phyloP scores from a whole-genome alignment of 2,113 vertebrate species.

The Scytalopus superciliaris region DNA sequence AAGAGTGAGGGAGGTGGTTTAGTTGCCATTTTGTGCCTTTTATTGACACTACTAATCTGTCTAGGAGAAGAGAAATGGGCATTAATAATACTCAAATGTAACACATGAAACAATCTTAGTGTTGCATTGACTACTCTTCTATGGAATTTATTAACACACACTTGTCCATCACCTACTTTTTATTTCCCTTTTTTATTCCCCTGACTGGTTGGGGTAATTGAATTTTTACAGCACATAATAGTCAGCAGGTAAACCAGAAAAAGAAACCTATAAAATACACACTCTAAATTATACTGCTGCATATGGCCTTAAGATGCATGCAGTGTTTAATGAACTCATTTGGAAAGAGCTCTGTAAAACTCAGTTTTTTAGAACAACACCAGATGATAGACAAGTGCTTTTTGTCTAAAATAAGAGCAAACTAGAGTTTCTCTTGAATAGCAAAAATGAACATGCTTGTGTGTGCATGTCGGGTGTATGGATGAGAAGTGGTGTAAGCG shows the following conservation, averaged over 20 bases:
- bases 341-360: conserved; percentile 11
- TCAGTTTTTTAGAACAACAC: not conserved
- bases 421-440: not conserved
- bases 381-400: not conserved
- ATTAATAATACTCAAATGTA: not conserved
- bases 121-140: not conserved
- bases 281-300: not conserved
- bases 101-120: not conserved
- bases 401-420: not conserved
- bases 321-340: not conserved
- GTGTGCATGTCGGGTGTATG: not conserved
- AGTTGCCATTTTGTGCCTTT: not conserved
- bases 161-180: not conserved
- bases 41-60: not conserved
- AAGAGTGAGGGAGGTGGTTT: not conserved
- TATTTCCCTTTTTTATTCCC: conserved; percentile 22
- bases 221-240: conserved; percentile 41
- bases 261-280: conserved; percentile 26
- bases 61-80: not conserved
- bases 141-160: not conserved
- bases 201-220: conserved; percentile 20
- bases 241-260: not conserved
- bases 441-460: not conserved
- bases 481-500: not conserved
- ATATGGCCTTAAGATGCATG: not conserved